Evolutionary conservation across 2,113 vertebrate genomes (phyloP).

Genomic region (Coptodon bakossiorum): DNA sequence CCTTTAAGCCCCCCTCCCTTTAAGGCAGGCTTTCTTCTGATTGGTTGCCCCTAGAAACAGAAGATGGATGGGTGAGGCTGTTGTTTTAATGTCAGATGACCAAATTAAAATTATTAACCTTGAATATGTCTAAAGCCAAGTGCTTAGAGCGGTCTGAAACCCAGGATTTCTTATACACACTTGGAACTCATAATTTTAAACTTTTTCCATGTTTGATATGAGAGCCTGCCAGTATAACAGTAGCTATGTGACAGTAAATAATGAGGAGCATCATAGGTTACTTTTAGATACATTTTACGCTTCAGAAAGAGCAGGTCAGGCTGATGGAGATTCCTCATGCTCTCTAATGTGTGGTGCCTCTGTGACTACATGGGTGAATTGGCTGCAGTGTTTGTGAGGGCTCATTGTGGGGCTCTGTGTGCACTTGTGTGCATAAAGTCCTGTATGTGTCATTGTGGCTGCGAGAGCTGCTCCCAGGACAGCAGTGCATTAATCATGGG

Average conservation of each 20-base stretch:
- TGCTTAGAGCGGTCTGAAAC: not conserved
- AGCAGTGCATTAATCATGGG: constrained; percentile 62
- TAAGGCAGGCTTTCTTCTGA: not conserved
- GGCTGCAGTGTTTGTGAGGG: not conserved
- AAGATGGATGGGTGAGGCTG: not conserved
- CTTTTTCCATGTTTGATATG: not conserved
- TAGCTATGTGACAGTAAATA: not conserved
- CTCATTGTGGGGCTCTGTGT: not conserved
- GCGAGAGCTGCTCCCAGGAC: constrained; percentile 46
- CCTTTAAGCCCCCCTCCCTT: not conserved
- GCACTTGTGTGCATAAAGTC: not conserved
- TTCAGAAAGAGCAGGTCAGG: not conserved
- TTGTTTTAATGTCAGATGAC: not conserved
- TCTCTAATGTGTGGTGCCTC: not conserved
- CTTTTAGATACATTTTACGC: not conserved
- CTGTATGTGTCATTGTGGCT: constrained; percentile 51
- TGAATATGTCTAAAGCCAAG: not conserved
- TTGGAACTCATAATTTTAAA: not conserved
- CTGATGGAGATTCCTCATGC: not conserved
- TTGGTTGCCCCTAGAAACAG: not conserved
- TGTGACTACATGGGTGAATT: not conserved
- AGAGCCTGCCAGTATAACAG: not conserved
- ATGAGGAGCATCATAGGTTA: not conserved
- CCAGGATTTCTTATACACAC: not conserved
- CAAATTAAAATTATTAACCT: not conserved